A percentile compares a stretch with the other conserved stretches of the same genome.
phyloP scores from a whole-genome alignment of 2,113 vertebrate genomes.

The Mionectes macconnelli region DNA sequence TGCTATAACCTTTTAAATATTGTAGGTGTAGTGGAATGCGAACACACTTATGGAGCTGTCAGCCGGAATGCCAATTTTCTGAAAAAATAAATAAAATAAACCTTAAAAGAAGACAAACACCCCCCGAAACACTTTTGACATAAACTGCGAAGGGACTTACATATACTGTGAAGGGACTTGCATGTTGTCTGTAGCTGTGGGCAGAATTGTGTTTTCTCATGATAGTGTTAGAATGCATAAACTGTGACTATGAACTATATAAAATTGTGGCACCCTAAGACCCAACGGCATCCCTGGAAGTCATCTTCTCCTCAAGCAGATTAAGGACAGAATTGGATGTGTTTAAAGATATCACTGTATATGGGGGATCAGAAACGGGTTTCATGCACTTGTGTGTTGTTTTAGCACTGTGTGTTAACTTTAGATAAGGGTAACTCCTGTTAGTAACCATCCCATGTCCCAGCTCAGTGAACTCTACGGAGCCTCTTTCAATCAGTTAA shows the following conservation, averaged over 20 bases:
- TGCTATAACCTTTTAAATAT: not conserved
- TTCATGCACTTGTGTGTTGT: not conserved
- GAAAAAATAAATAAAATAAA: not conserved
- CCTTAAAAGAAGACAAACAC: not conserved
- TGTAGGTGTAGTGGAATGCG: not conserved
- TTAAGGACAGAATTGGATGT: not conserved
- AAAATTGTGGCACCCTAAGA: not conserved
- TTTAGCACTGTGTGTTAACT: not conserved
- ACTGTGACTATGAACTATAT: not conserved
- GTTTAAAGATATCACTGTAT: not conserved
- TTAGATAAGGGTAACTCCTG: not conserved
- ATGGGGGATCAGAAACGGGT: not conserved
- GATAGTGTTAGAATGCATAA: not conserved
- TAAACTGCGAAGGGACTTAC: not conserved
- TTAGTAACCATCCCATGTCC: not conserved
- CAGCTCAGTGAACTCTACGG: not conserved
- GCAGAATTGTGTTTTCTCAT: not conserved
- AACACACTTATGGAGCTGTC: not conserved
- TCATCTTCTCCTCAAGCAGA: not conserved
- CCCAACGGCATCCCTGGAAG: not conserved
- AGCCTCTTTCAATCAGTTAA: not conserved
- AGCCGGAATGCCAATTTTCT: not conserved
- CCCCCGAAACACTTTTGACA: not conserved
- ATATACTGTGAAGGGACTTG: not conserved
- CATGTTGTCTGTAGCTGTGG: not conserved